A percentile compares a stretch with the other conserved stretches of the same genome.
Conservation (phyloP, 2,888 invertebrate genomes). For the Callosobruchus maculatus region DNA sequence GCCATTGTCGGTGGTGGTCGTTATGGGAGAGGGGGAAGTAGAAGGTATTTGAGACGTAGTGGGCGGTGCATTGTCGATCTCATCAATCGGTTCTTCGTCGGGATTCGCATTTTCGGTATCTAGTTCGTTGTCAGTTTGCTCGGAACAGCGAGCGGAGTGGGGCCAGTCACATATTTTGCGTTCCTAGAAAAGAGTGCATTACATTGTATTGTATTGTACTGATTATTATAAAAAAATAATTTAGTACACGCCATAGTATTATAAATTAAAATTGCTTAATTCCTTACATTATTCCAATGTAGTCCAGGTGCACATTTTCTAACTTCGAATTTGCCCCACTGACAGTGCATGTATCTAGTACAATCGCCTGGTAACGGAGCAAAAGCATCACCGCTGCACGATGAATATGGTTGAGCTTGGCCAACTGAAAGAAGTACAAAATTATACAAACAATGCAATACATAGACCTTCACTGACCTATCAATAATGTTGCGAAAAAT, state of each 20-base stretch:
- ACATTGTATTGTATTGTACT: too few species aligned
- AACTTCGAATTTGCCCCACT: constrained; percentile 73
- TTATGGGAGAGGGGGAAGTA: constrained; percentile 30
- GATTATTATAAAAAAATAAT: too few species aligned
- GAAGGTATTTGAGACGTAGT: constrained; percentile 15
- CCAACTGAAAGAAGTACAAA: constrained; percentile 18
- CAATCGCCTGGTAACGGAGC: constrained; percentile 67
- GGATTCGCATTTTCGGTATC: constrained; percentile 7
- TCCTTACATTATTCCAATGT: constrained; percentile 67
- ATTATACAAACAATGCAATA: too few species aligned
- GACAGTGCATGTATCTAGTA: constrained; percentile 69
- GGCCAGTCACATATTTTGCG: constrained; percentile 73
- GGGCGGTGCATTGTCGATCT: constrained; percentile 14
- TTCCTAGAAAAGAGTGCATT: constrained; percentile 46
- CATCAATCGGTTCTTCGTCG: constrained; percentile 6
- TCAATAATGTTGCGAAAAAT: too few species aligned
- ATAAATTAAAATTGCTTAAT: background rate
- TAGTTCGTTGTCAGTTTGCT: constrained; percentile 14
- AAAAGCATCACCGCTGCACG: constrained; percentile 63
- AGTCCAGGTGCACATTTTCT: constrained; percentile 69
- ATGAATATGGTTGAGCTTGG: constrained; percentile 48
- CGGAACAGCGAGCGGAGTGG: constrained; percentile 56
- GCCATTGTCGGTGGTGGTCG: constrained; percentile 25
- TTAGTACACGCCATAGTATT: too few species aligned
- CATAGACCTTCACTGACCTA: too few species aligned